Base-by-base conservation (phyloP, 1,140 invertebrate species). In the Pseudomyrmex pallidus region DNA sequence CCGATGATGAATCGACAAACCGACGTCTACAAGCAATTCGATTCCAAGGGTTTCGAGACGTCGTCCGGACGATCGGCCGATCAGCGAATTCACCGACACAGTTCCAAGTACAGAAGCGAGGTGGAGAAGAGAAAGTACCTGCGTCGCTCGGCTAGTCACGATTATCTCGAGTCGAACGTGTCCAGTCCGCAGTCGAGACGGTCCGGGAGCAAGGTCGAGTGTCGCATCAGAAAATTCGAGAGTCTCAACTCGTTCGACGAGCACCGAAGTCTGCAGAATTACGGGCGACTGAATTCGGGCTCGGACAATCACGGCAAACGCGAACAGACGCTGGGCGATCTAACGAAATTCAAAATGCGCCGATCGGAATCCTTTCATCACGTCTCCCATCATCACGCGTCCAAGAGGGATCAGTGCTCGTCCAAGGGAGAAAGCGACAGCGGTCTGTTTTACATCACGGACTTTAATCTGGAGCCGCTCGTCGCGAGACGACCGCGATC, bases 181-280 rank as follows among this genome's bases (percentile, higher is more conserved):
- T 87, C 80, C 15, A 90, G 83, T 94, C 52, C 95, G 87, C 83
- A 94, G 94, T 85, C 95, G 93, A 83, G 95, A 94, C 92, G 95
- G 93, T 64, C 91, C 0, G 80, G 86, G 0, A 90, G 90, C 66
- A 85, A 89, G 25, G 89, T 94, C 8, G 91, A 93, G 52, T 90
- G 89, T 74, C 89, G 90, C 13, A 94, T 94, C 20, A 77, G 92
- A 2, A 94, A 94, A 82, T 94, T 94, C 64, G 94, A 94, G 68
- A 94, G 92, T 66, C 25, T 94, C 4, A 94, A 93, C 62, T 90
- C 90, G 0, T 93, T 94, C 85, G 94, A 94, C 59, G 90, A 93
- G n/a, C 87, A 77, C n/a, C 84, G 88, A 1, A 91, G 90, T 44
- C 67, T 91, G 0, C 86, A 90, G 13, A 91, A 82, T 52, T 91